Evolutionary conservation across 2,797 vertebrate species (phyloP).

Genomic region (Acropternis orthonyx): DNA sequence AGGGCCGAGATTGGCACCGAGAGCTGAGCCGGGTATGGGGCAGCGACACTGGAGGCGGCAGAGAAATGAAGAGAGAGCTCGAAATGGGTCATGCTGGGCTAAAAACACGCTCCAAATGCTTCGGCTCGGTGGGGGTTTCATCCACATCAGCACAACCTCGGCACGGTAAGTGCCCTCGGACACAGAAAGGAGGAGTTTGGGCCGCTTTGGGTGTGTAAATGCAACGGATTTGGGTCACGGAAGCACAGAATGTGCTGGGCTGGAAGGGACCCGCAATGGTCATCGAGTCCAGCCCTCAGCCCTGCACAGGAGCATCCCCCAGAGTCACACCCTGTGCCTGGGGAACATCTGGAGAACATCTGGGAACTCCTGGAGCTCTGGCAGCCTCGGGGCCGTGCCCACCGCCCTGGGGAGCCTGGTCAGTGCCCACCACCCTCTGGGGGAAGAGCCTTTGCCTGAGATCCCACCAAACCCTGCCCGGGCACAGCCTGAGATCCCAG

Average conservation of each 20-base stretch:
- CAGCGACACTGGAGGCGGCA: fast-evolving
- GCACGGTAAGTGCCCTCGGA: fast-evolving
- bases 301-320: neutral
- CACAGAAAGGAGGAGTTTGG: neutral
- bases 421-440: neutral
- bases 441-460: neutral
- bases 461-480: neutral
- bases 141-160: fast-evolving
- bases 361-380: neutral
- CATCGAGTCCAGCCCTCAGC: neutral
- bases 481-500: neutral
- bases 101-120: neutral
- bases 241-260: neutral
- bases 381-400: neutral
- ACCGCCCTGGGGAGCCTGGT: neutral
- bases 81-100: neutral
- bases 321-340: neutral
- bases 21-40: neutral
- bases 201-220: neutral
- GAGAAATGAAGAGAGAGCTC: neutral
- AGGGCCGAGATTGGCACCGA: neutral
- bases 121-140: fast-evolving
- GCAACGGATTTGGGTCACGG: neutral
- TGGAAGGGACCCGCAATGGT: neutral
- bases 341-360: neutral